Percentiles rank a stretch among this genome's conserved stretches.
Evolutionary conservation across 2,113 vertebrate species (phyloP).

Genomic region (Corythornis madagascariensis): DNA sequence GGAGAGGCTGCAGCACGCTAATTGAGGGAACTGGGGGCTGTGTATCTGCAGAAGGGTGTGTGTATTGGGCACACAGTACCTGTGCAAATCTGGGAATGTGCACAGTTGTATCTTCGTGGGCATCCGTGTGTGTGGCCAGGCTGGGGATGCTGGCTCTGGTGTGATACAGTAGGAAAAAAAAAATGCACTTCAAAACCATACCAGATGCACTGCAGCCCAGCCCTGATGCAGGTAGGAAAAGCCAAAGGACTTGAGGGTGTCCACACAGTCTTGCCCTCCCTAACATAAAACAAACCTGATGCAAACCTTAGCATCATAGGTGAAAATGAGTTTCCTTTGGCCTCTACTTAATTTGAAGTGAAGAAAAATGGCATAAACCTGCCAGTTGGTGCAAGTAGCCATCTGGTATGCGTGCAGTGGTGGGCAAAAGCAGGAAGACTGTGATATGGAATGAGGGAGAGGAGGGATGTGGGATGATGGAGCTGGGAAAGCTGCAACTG

Average conservation of each 20-base stretch:
- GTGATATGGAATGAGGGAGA: background rate
- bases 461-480: background rate
- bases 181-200: background rate
- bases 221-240: background rate
- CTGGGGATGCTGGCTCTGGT: background rate
- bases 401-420: background rate
- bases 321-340: background rate
- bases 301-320: background rate
- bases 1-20: fast-evolving
- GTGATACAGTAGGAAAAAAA: background rate
- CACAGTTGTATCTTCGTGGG: background rate
- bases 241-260: background rate
- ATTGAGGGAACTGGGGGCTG: no score
- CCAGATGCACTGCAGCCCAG: background rate
- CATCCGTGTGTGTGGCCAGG: background rate
- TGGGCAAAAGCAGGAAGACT: background rate
- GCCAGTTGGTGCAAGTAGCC: background rate
- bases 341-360: background rate
- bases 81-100: background rate
- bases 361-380: background rate
- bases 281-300: background rate
- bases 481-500: background rate
- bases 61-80: background rate
- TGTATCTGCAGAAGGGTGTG: fast-evolving
- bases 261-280: background rate